phyloP scores from a whole-genome alignment of 2,888 invertebrate genomes.

The Tetranychus piercei region DNA sequence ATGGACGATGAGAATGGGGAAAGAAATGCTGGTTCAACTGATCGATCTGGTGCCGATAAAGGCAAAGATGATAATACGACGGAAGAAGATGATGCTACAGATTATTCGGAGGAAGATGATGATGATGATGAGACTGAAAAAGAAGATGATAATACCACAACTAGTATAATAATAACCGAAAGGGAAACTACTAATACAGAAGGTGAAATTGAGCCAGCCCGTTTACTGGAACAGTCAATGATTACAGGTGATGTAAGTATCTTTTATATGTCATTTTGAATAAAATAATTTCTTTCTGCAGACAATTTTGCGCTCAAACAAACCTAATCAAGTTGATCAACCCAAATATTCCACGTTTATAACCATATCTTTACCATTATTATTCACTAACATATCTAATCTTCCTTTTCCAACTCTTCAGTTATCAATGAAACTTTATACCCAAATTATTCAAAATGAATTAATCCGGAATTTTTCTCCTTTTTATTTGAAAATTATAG shows the following conservation, averaged over 20 bases:
- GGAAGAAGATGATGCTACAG: background rate
- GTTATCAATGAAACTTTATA: no score
- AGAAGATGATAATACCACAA: background rate
- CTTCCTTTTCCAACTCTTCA: background rate
- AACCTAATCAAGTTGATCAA: no score
- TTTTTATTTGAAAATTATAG: no score
- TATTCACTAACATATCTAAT: conserved; percentile 7
- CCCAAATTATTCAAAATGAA: no score
- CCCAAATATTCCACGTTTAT: no score
- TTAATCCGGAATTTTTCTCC: no score
- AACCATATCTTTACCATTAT: background rate
- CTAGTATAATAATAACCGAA: conserved; percentile 2
- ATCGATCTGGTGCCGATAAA: background rate
- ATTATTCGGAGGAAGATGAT: conserved; percentile 11
- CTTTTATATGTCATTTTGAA: no score
- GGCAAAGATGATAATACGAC: background rate
- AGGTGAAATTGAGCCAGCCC: conserved; percentile 16
- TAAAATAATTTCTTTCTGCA: no score
- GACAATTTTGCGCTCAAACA: no score
- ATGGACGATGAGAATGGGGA: conserved; percentile 2
- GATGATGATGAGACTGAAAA: conserved; percentile 11
- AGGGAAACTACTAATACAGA: conserved; percentile 9
- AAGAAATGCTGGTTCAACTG: background rate
- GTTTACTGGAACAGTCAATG: conserved; percentile 18
- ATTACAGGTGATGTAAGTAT: conserved; percentile 17